These are phyloP conservation scores for Myotis planiceps DNA, from an alignment of 2,797 vertebrate species.

Conservation along the genomic window DNA sequence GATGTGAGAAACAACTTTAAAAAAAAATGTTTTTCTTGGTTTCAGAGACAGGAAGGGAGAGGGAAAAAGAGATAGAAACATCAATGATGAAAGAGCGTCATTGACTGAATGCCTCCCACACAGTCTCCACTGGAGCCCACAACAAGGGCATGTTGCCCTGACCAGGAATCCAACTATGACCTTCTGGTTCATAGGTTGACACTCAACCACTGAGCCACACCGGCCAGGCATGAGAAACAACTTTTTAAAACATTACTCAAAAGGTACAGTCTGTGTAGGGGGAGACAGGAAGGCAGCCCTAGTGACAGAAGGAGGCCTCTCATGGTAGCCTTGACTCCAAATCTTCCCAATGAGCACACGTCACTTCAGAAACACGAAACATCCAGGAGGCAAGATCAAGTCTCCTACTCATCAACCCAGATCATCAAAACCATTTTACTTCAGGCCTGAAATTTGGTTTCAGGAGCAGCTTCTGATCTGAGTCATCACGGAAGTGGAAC, in stretches of 20 bases:
- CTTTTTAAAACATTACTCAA: neutral
- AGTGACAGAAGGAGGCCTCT: neutral
- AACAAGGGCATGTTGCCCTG: too few relatives aligned
- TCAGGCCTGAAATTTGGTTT: neutral
- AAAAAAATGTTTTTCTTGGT: too few relatives aligned
- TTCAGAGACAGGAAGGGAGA: too few relatives aligned
- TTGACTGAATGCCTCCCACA: too few relatives aligned
- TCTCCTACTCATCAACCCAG: neutral
- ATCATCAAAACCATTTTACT: neutral
- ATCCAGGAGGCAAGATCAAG: neutral
- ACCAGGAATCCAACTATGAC: too few relatives aligned
- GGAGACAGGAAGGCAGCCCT: neutral
- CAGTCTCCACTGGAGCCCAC: too few relatives aligned
- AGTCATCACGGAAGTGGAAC: neutral
- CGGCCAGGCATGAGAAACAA: neutral
- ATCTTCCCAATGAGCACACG: neutral
- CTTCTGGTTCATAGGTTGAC: too few relatives aligned
- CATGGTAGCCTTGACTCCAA: neutral
- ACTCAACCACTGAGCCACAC: too few relatives aligned
- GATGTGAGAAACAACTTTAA: neutral
- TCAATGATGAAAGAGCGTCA: too few relatives aligned
- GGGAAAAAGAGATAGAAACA: too few relatives aligned
- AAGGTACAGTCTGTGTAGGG: neutral
- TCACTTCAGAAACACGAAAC: neutral
- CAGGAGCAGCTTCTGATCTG: neutral